These are phyloP conservation scores for Subacronicta megacephala DNA, from an alignment of 2,888 invertebrate genomes.

Conservation along the genomic window DNA sequence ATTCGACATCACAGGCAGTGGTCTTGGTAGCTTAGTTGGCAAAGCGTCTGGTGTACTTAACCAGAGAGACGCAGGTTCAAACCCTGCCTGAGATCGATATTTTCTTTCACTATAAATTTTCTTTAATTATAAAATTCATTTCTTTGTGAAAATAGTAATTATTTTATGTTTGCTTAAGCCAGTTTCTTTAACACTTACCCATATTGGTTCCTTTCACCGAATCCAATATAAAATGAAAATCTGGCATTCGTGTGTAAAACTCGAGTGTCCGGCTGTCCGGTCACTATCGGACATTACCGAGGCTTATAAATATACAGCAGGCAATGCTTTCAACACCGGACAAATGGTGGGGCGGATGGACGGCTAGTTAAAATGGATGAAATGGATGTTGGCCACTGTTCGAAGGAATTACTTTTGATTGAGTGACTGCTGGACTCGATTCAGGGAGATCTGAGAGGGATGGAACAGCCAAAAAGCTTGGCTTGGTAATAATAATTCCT, in stretches of 20 bases:
- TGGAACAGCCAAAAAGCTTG: too few relatives aligned
- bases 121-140: too few relatives aligned
- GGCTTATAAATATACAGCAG: slow-evolving; percentile 88
- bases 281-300: slow-evolving; percentile 47
- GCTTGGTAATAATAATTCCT: too few relatives aligned
- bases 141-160: too few relatives aligned
- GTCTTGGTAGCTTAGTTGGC: too few relatives aligned
- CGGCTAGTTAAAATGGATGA: slow-evolving; percentile 86
- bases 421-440: slow-evolving; percentile 8
- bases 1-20: too few relatives aligned
- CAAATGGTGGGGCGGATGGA: slow-evolving; percentile 72
- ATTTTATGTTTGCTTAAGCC: slow-evolving; percentile 10
- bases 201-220: slow-evolving; percentile 43
- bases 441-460: not conserved
- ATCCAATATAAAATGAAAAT: slow-evolving; percentile 42
- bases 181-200: slow-evolving; percentile 20
- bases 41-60: too few relatives aligned
- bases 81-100: too few relatives aligned
- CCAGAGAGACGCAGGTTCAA: too few relatives aligned
- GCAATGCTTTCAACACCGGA: slow-evolving; percentile 87
- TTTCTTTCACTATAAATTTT: too few relatives aligned
- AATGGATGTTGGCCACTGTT: slow-evolving; percentile 48
- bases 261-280: slow-evolving; percentile 32
- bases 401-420: slow-evolving; percentile 39
- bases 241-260: slow-evolving; percentile 46